These are phyloP conservation scores for Megaleporinus macrocephalus DNA, from an alignment of 2,113 vertebrate species.

Conservation along the genomic window DNA sequence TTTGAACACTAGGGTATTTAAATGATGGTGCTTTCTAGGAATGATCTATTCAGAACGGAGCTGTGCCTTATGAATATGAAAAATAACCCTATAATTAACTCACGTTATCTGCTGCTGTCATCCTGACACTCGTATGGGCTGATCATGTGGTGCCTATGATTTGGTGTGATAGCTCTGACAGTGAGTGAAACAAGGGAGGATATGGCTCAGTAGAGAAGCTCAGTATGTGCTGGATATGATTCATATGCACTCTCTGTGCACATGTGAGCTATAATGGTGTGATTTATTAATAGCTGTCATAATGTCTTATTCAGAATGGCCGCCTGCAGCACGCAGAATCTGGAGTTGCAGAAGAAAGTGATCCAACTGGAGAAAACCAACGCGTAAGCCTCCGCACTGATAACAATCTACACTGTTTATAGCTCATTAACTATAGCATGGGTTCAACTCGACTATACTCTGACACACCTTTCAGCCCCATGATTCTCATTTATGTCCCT, in stretches of 20 bases:
- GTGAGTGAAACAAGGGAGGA: neutral
- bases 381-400: constrained; percentile 69
- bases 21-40: neutral
- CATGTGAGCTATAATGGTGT: neutral
- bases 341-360: constrained; percentile 86
- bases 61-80: too few relatives aligned
- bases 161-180: neutral
- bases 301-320: constrained; percentile 76
- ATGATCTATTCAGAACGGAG: neutral
- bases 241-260: neutral
- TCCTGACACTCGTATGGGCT: neutral
- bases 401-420: neutral
- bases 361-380: constrained; percentile 85
- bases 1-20: too few relatives aligned
- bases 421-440: neutral
- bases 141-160: neutral
- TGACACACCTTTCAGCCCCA: too few relatives aligned
- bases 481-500: too few relatives aligned
- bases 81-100: neutral
- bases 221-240: neutral
- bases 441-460: too few relatives aligned
- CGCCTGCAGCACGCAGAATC: constrained; percentile 81
- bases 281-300: constrained; percentile 26
- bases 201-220: neutral
- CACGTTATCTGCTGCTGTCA: neutral